Evolutionary conservation across 1,140 invertebrate species (phyloP).

Genomic region (Cotesia chilonis): DNA sequence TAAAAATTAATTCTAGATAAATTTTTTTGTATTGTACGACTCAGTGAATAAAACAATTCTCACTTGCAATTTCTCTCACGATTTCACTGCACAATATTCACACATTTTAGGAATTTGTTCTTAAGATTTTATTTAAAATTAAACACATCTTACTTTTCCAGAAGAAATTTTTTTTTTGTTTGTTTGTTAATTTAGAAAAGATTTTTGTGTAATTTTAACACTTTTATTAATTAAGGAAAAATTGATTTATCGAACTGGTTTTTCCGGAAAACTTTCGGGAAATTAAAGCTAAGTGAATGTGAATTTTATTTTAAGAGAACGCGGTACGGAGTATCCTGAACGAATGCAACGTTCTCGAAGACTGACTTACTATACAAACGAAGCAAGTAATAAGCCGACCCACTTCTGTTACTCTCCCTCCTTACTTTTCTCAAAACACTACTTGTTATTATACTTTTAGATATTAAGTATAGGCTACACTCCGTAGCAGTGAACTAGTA

Average conservation of each 20-base stretch:
- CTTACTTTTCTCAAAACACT: constrained; percentile 4
- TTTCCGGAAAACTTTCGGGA: too few species aligned
- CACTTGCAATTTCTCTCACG: constrained; percentile 29
- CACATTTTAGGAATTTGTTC: neutral
- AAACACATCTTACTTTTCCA: too few species aligned
- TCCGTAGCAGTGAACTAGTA: too few species aligned
- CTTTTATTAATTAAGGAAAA: too few species aligned
- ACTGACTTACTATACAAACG: constrained; percentile 59
- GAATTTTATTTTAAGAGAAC: constrained; percentile 32
- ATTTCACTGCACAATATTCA: constrained; percentile 23
- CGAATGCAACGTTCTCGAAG: constrained; percentile 58
- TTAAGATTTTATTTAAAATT: neutral
- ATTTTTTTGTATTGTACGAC: neutral
- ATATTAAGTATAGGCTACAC: too few species aligned
- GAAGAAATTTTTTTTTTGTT: too few species aligned
- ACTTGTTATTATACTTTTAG: too few species aligned
- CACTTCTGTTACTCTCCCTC: constrained; percentile 49
- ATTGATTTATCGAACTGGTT: too few species aligned
- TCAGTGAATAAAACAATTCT: constrained; percentile 18
- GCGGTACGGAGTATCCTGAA: constrained; percentile 51
- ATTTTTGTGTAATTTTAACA: too few species aligned
- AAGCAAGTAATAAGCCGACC: constrained; percentile 48
- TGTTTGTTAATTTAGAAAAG: too few species aligned
- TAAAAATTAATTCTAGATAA: neutral
- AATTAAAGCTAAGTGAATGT: too few species aligned